A percentile compares a stretch with the other conserved stretches of the same genome.
Evolutionary conservation across 1,140 invertebrate species (phyloP).

Genomic region (Drosophila persimilis): DNA sequence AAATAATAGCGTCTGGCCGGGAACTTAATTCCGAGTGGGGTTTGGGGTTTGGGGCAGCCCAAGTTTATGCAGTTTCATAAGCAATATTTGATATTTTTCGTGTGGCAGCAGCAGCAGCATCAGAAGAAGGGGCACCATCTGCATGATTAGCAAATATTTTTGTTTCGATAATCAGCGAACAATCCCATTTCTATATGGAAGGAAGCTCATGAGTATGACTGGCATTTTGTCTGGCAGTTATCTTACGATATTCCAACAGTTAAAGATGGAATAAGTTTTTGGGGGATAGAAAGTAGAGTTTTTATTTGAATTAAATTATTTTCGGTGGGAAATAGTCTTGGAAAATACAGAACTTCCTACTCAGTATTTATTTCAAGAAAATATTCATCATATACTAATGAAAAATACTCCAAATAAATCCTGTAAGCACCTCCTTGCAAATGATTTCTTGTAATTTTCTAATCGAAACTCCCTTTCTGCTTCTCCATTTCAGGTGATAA

Average conservation of each 20-base stretch:
- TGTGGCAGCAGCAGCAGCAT: slow-evolving; percentile 31
- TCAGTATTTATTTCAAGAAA: too few species aligned
- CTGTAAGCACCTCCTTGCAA: too few species aligned
- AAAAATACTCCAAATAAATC: too few species aligned
- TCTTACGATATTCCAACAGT: slow-evolving; percentile 15
- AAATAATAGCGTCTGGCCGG: slow-evolving; percentile 81
- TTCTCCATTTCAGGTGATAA: slow-evolving; percentile 74
- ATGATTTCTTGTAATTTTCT: background rate
- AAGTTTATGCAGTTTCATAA: slow-evolving; percentile 74
- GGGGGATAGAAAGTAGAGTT: too few species aligned
- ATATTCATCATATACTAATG: too few species aligned
- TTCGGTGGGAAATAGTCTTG: too few species aligned
- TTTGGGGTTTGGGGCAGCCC: slow-evolving; percentile 27
- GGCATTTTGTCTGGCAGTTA: slow-evolving; percentile 21
- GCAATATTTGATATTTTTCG: slow-evolving; percentile 59
- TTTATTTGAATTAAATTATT: too few species aligned
- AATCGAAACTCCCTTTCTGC: slow-evolving; percentile 7
- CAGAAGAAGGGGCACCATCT: slow-evolving; percentile 11
- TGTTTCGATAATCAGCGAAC: slow-evolving; percentile 67
- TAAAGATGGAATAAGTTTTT: slow-evolving; percentile 25
- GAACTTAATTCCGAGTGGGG: slow-evolving; percentile 48
- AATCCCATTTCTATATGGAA: slow-evolving; percentile 53
- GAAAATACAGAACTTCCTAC: too few species aligned
- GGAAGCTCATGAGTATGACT: slow-evolving; percentile 61
- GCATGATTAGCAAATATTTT: slow-evolving; percentile 77